Percentiles rank a stretch among this genome's conserved stretches.
phyloP scores from a whole-genome alignment of 2,888 invertebrate species.

The Hartigia nigra region DNA sequence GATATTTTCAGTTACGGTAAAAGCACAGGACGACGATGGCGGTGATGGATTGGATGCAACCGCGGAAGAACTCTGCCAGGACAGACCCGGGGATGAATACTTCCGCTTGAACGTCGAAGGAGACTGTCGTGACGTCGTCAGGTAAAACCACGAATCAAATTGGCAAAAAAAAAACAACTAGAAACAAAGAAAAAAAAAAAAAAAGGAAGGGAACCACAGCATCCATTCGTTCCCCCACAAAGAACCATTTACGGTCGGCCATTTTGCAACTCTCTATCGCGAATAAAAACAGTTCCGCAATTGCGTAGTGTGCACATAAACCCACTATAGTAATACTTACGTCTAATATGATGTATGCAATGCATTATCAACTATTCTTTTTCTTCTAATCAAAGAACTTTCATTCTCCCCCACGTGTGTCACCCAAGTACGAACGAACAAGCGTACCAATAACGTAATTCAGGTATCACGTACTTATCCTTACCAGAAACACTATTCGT shows the following conservation, averaged over 20 bases:
- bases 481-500: not conserved
- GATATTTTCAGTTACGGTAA: constrained; percentile 57
- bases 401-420: not conserved
- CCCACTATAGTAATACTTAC: not conserved
- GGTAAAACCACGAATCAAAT: constrained; percentile 69
- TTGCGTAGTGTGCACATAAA: not conserved
- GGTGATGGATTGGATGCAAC: constrained; percentile 71
- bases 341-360: not conserved
- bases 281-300: not conserved
- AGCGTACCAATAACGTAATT: not conserved
- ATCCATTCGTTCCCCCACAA: not conserved
- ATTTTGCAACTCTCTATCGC: not conserved
- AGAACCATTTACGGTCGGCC: not conserved
- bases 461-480: not conserved
- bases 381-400: not conserved
- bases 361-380: not conserved
- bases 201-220: not conserved
- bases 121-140: constrained; percentile 93
- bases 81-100: constrained; percentile 91
- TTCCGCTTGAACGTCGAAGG: constrained; percentile 86
- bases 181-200: not conserved
- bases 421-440: not conserved
- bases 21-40: constrained; percentile 78
- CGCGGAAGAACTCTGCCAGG: constrained; percentile 87
- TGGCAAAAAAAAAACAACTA: not conserved